Evolutionary conservation across 2,113 vertebrate genomes (phyloP).

Genomic region (Panthera tigris): DNA sequence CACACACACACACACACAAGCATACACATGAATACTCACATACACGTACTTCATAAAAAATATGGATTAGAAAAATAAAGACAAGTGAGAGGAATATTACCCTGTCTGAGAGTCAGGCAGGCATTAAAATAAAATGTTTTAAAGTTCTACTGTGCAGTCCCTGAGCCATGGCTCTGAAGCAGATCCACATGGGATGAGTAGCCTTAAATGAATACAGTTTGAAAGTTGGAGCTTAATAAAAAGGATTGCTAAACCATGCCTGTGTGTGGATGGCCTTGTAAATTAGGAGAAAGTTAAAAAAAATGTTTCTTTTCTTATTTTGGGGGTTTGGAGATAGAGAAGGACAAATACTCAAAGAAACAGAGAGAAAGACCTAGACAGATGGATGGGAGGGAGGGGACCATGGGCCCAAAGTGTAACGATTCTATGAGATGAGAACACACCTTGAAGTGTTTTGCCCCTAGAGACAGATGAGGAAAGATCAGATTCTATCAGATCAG

Average conservation of each 20-base stretch:
- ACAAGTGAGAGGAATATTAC: neutral
- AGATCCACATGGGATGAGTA: neutral
- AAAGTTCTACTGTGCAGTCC: neutral
- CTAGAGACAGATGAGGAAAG: too few relatives aligned
- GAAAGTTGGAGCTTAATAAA: neutral
- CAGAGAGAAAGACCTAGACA: neutral
- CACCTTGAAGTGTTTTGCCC: too few relatives aligned
- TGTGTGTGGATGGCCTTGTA: neutral
- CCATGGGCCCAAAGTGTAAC: rapidly evolving
- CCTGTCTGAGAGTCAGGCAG: neutral
- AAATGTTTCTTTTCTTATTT: neutral
- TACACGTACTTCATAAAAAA: neutral
- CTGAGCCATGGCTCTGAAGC: neutral
- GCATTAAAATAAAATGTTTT: neutral
- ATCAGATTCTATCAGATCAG: too few relatives aligned
- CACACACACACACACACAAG: too few relatives aligned
- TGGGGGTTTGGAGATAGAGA: neutral
- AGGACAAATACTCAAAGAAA: neutral
- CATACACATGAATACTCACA: too few relatives aligned
- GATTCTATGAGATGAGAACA: neutral
- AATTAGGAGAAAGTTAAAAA: neutral
- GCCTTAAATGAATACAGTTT: neutral
- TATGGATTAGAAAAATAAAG: neutral
- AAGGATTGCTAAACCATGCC: neutral
- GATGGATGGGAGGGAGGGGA: neutral